Conservation (phyloP, 64 coral and sea anemone species). For the Pachyseris speciosa region DNA sequence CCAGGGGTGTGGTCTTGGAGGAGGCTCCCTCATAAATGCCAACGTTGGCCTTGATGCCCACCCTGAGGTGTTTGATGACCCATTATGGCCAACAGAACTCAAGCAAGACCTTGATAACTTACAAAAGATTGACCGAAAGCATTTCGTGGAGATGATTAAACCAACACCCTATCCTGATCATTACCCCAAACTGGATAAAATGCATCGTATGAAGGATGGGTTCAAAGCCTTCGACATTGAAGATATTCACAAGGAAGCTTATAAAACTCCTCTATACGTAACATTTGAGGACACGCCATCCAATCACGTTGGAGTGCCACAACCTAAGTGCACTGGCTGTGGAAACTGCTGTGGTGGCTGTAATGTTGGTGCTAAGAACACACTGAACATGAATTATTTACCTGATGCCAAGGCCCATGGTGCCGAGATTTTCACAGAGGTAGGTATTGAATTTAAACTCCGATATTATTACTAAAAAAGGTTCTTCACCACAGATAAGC, state of each 20-base stretch:
- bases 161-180: constrained; percentile 42
- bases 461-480: not conserved
- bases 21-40: constrained; percentile 63
- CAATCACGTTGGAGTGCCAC: constrained; percentile 69
- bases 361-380: constrained; percentile 70
- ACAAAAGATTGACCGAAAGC: constrained; percentile 10
- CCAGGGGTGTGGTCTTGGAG: constrained; percentile 62
- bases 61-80: constrained; percentile 45
- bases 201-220: constrained; percentile 58
- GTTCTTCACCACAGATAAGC: not conserved
- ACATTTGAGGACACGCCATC: constrained; percentile 47
- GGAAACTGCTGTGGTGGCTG: constrained; percentile 65
- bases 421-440: constrained; percentile 59
- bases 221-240: constrained; percentile 32
- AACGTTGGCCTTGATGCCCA: constrained; percentile 68
- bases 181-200: constrained; percentile 14
- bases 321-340: constrained; percentile 55
- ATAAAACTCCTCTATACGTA: constrained; percentile 58
- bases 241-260: constrained; percentile 33
- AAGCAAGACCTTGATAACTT: constrained; percentile 15
- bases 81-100: constrained; percentile 39
- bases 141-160: constrained; percentile 51
- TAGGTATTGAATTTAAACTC: not conserved
- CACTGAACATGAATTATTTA: constrained; percentile 63
- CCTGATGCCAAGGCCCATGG: constrained; percentile 66